Percentiles rank a stretch among this genome's conserved stretches.
Evolutionary conservation across 2,888 invertebrate genomes (phyloP).

Genomic region (Troilus luridus): DNA sequence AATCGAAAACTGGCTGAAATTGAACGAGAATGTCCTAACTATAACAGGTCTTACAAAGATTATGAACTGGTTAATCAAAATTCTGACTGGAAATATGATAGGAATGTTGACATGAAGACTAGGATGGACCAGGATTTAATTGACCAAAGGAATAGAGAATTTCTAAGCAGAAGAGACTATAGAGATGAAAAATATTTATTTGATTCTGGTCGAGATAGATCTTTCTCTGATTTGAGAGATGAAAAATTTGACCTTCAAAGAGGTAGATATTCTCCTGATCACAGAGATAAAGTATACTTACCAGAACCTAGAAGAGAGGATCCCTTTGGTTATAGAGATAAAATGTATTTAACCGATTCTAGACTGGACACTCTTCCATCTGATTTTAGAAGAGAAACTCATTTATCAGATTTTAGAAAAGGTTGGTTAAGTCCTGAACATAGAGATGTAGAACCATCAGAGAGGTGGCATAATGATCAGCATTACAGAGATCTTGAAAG

Average conservation of each 20-base stretch:
- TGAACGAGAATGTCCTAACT: neutral
- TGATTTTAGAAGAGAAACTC: neutral
- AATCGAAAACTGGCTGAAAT: neutral
- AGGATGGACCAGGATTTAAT: neutral
- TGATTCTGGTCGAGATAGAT: constrained; percentile 1
- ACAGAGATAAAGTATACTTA: neutral
- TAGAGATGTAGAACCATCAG: neutral
- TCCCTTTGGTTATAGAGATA: neutral
- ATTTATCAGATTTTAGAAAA: neutral
- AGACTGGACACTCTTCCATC: neutral
- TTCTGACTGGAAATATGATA: neutral
- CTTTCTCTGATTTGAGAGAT: constrained; percentile 7
- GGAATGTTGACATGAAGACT: neutral
- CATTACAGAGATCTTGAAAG: neutral
- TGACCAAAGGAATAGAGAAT: neutral
- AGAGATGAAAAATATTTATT: neutral
- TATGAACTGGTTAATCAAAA: neutral
- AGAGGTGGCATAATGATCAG: neutral
- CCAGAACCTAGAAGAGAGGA: neutral
- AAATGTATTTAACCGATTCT: neutral
- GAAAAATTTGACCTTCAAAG: neutral
- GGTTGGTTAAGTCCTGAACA: neutral
- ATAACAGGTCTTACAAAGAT: neutral
- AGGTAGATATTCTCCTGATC: neutral
- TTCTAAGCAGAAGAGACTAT: neutral